Evolutionary conservation across 2,888 invertebrate genomes (phyloP).

Genomic region (Crocallis elinguaria): DNA sequence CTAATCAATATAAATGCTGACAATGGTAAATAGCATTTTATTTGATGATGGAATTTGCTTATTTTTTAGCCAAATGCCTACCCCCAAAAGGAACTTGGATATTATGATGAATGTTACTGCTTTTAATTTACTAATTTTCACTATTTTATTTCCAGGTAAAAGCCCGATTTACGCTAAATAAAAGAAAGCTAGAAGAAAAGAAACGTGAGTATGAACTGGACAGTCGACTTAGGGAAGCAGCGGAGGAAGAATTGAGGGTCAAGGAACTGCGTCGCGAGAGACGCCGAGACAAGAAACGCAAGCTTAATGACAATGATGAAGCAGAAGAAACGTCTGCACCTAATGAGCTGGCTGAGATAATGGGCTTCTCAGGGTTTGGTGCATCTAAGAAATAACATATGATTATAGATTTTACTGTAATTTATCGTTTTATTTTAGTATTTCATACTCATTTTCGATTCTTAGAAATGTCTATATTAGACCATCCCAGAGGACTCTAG

Average conservation of each 20-base stretch:
- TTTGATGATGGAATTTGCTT: no score
- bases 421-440: background rate
- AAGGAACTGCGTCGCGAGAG: slow-evolving; percentile 95
- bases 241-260: slow-evolving; percentile 97
- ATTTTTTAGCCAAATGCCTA: no score
- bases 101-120: no score
- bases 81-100: no score
- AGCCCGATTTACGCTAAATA: slow-evolving; percentile 95
- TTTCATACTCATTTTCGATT: no score
- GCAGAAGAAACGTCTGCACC: slow-evolving; percentile 80
- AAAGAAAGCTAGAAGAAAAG: slow-evolving; percentile 97
- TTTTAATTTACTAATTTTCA: no score
- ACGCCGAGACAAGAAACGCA: slow-evolving; percentile 94
- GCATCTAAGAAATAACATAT: slow-evolving; percentile 90
- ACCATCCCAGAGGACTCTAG: no score
- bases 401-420: slow-evolving; percentile 1
- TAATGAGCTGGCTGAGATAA: slow-evolving; percentile 93
- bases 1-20: no score
- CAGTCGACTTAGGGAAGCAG: slow-evolving; percentile 94
- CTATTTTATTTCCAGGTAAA: slow-evolving; percentile 87
- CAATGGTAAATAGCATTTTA: no score
- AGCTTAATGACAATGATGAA: slow-evolving; percentile 87
- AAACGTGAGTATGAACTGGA: slow-evolving; percentile 98
- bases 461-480: no score
- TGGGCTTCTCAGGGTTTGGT: slow-evolving; percentile 98